Base-by-base conservation (phyloP, 2,113 vertebrate genomes). In the Chrysemys picta region DNA sequence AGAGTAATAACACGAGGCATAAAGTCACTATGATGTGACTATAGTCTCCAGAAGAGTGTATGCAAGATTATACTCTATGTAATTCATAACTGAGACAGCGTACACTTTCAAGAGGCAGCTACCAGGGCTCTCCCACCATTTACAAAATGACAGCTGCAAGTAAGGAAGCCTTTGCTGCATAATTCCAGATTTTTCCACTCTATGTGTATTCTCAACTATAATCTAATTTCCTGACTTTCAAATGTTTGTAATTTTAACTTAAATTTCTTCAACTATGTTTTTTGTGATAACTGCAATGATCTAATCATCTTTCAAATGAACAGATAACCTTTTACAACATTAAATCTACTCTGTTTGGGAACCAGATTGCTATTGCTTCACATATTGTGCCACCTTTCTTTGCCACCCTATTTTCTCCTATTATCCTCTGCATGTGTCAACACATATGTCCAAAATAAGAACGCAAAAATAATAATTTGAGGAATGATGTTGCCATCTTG, bases 401-500 rank as follows among this genome's bases (percentile, higher is more conserved):
- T 75, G 16, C 38, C 3, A 89, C 35, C 29, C 1, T 90, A 21
- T 95, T 91, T 92, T 45, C 5, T 92, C 49, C 69, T 62, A 1
- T 13, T n/a, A 45, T 62, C 24, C 17, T 76, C 38, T 84, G 59
- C 22, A 78, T 10, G 12, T 45, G 57, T 88, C 17, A 92, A 78
- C 14, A 72, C 31, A 38, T 11, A 88, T 90, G 78, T 17, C 83
- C 76, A 80, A 49, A 88, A 76, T 52, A 62, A n/a, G 72, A 92
- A 50, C 92, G 82, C 52, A 49, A 91, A 88, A 16, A 21, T 49
- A 88, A 62, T 27, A 91, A 50, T 78, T 91, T 86, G 92, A 93
- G 50, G 92, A 95, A 94, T 90, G 29, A 42, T 83, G 62, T 91
- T 89, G 76, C 24, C 80, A 80, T 50, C 86, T 97, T 95, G 25